Conservation (phyloP, 2,797 vertebrate species). For the Morelia viridis region DNA sequence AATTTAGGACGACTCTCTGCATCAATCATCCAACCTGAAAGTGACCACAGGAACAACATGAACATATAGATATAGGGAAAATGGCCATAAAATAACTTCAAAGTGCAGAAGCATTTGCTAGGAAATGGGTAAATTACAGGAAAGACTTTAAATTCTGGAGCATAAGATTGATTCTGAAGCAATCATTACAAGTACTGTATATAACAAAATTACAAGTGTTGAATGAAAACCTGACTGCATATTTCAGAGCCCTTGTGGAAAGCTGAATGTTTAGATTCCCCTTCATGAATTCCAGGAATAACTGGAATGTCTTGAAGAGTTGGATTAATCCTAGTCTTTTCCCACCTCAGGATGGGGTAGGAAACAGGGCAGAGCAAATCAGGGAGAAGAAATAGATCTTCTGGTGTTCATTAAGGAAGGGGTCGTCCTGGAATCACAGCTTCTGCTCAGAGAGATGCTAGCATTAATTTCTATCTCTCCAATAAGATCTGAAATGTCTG, state of each 20-base stretch:
- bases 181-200: neutral
- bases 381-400: neutral
- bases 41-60: neutral
- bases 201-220: neutral
- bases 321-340: neutral
- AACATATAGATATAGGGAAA: neutral
- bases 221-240: neutral
- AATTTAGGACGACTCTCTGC: constrained; percentile 90
- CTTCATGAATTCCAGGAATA: neutral
- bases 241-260: too few species aligned
- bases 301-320: neutral
- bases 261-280: neutral
- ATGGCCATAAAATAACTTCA: neutral
- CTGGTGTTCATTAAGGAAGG: neutral
- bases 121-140: neutral
- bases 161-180: neutral
- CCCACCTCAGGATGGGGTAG: too few species aligned
- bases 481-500: too few species aligned
- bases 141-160: neutral
- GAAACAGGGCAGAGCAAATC: neutral
- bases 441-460: too few species aligned
- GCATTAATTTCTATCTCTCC: too few species aligned
- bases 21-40: constrained; percentile 96
- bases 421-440: too few species aligned
- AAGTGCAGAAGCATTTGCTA: neutral